A percentile compares a stretch with the other conserved stretches of the same genome.
These are phyloP conservation scores for Heterotilapia buettikoferi DNA, from an alignment of 2,113 vertebrate genomes.

Conservation along the genomic window DNA sequence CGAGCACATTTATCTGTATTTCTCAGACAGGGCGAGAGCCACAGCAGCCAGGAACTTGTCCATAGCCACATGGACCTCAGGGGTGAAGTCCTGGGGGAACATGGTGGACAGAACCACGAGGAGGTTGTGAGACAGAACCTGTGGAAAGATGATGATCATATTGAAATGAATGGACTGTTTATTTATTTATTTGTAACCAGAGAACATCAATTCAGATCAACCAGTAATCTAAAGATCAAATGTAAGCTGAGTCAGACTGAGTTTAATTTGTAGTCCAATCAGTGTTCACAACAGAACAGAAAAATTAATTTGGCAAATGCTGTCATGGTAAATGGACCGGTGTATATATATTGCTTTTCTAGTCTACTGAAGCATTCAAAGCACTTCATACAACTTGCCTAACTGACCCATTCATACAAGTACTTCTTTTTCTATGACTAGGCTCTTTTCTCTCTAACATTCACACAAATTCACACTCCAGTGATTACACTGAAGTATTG, in stretches of 20 bases:
- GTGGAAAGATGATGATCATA: neutral
- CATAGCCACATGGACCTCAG: slow-evolving; percentile 65
- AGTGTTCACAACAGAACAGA: neutral
- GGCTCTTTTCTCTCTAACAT: neutral
- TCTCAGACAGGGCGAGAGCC: slow-evolving; percentile 64
- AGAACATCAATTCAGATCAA: neutral
- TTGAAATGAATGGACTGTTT: neutral
- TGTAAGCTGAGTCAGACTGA: neutral
- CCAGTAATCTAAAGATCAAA: neutral
- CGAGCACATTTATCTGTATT: slow-evolving; percentile 61
- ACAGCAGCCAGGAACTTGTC: slow-evolving; percentile 70
- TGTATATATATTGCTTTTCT: neutral
- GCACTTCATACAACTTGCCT: neutral
- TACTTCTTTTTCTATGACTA: neutral
- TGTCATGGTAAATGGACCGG: neutral
- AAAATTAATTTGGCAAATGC: neutral
- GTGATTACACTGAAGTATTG: neutral
- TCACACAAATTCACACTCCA: neutral
- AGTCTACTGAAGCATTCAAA: neutral
- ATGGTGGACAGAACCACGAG: slow-evolving; percentile 57
- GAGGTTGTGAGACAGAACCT: slow-evolving; percentile 67
- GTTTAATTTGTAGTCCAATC: neutral
- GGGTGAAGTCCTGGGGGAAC: slow-evolving; percentile 61
- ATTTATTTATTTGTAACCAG: neutral
- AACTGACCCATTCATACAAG: neutral